Evolutionary conservation across 1,140 invertebrate species (phyloP), one percentile per base, ranked within the genome.

Genomic region (Papilio glaucus): DNA sequence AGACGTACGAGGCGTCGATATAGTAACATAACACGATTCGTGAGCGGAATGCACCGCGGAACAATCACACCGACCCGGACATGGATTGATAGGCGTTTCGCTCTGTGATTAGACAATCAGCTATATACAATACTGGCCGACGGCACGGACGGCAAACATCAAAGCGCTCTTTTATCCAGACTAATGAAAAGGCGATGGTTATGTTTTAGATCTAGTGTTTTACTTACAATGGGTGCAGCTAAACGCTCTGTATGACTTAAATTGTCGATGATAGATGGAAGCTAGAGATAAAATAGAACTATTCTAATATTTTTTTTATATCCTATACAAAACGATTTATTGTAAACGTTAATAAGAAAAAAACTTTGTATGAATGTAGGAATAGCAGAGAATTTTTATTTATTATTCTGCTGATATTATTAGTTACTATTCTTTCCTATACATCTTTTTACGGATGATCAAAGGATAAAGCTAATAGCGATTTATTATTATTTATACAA

Each of bases 1-100:
- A 82, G 79, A 86, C 77, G 74, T 79, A 85, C 75, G 84, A 90
- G 86, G 87, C 86, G 87, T 85, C 87, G 80, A 90, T 87, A 77
- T 76, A 82, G 42, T 77, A 75, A 80, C 80, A 78, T 78, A 72
- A 72, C 21, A 24, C 15, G 68, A 45, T 57, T 68, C 86, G 88
- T 89, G 87, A 80, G 21, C n/a, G 6, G 88, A 85, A 89, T 88
- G 62, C 60, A 45, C 15, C 15, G 49, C 49, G 74, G 74, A 82
- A 84, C 85, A 84, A 79, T 80, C 62, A 73, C 60, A 75, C 83
- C 77, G 78, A 79, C 84, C 84, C 82, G 84, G 85, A 85, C 73
- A 68, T 74, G 42, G 39, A 74, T 41, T 57, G 72, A 65, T 70
- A 72, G 71, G 61, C 49, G 41, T 49, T 69, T 73, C 39, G 57